phyloP scores from a whole-genome alignment of 2,888 invertebrate species.

The Campoplex capitator region DNA sequence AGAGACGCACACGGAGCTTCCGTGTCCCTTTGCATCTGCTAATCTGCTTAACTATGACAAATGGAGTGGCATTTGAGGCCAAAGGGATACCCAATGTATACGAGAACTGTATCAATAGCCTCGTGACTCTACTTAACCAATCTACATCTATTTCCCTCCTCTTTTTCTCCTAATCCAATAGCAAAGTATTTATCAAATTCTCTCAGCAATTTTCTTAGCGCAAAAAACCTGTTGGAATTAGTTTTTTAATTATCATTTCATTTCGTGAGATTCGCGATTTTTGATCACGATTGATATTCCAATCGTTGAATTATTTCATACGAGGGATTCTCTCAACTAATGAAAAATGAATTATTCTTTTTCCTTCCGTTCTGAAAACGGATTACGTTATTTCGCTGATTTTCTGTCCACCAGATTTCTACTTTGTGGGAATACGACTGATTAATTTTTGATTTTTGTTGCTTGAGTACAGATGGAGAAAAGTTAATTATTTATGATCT shows the following conservation, averaged over 20 bases:
- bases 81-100: slow-evolving; percentile 35
- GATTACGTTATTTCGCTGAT: too few relatives aligned
- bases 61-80: slow-evolving; percentile 60
- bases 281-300: too few relatives aligned
- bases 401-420: too few relatives aligned
- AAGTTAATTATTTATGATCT: too few relatives aligned
- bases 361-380: too few relatives aligned
- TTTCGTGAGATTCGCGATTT: neutral
- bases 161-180: neutral
- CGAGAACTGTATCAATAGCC: slow-evolving; percentile 44
- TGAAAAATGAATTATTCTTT: too few relatives aligned
- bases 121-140: slow-evolving; percentile 21
- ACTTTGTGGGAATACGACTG: too few relatives aligned
- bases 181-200: neutral
- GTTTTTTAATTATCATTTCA: neutral
- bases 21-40: slow-evolving; percentile 50
- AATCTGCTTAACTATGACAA: slow-evolving; percentile 63
- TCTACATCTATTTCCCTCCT: neutral
- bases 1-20: slow-evolving; percentile 24
- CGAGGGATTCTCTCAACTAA: too few relatives aligned
- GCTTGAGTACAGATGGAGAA: too few relatives aligned
- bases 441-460: too few relatives aligned
- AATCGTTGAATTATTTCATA: too few relatives aligned
- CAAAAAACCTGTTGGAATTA: neutral
- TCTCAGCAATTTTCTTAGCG: neutral